Base-by-base conservation (phyloP, 2,797 vertebrate species). In the Epinephelus coioides region DNA sequence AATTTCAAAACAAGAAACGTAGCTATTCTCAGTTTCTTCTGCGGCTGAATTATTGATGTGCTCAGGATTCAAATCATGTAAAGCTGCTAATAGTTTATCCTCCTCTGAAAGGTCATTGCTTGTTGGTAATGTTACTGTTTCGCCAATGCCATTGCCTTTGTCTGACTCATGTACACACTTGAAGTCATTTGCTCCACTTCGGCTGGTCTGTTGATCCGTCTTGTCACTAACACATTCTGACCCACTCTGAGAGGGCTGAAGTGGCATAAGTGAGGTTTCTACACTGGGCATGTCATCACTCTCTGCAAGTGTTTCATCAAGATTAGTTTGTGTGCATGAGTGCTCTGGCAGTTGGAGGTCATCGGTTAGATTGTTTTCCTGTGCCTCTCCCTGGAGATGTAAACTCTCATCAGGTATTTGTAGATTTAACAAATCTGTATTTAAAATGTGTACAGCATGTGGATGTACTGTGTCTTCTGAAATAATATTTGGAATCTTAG, bases 371-470 rank as follows among this genome's bases (percentile, higher is more conserved):
- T 23, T 49, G 7, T 76, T 71, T 69, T 88, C 78, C 69, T 70
- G 70, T 54, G 61, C 6, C 70, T 73, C 59, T 74, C 64, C 84
- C 77, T 61, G 84, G 38, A 65, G 71, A 68, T 68, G 13, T 19
- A 47, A 53, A 68, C 59, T 70, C 51, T 78, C 76, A 49, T 34
- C 9, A 6, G 50, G 18, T 67, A 62, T 74, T 44, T 60, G 69
- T 66, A 66, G 27, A 25, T 53, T 68, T 19, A 47, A 64, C 30
- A 60, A 61, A 50, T 85, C 49, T 56, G 40, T 30, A n/a, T 69
- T 64, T 34, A 53, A 62, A 62, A 46, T 57, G 46, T 81, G 59
- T 49, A 19, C 34, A 63, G 23, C 11, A 7, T 40, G 53, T n/a
- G 49, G 47, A 64, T 75, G 51, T 18, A 14, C 5, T 53, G 30